These are phyloP conservation scores for Drosophila albomicans DNA, from an alignment of 1,140 invertebrate genomes.

Conservation along the genomic window DNA sequence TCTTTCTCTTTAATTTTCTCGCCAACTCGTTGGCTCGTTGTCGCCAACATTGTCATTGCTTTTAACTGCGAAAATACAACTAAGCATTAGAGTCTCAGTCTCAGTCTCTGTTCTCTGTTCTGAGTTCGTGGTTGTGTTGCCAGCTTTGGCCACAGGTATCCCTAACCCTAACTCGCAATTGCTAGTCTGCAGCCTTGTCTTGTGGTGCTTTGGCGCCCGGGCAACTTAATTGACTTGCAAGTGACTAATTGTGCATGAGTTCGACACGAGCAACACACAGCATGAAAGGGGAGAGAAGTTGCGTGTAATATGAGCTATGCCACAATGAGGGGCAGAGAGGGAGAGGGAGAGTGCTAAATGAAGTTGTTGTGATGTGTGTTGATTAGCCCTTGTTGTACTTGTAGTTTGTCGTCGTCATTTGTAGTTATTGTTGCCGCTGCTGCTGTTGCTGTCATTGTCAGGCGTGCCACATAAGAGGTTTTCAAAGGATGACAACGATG, in stretches of 20 bases:
- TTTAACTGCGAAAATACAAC: slow-evolving; percentile 72
- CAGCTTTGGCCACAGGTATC: slow-evolving; percentile 69
- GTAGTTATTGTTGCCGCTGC: slow-evolving; percentile 43
- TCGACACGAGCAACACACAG: slow-evolving; percentile 54
- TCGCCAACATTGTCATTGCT: slow-evolving; percentile 73
- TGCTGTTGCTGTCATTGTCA: slow-evolving; percentile 37
- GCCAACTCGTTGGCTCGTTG: slow-evolving; percentile 43
- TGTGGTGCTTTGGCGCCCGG: slow-evolving; percentile 62
- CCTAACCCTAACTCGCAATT: slow-evolving; percentile 18
- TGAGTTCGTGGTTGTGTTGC: slow-evolving; percentile 19
- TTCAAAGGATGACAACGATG: slow-evolving; percentile 70
- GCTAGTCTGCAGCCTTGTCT: slow-evolving; percentile 63
- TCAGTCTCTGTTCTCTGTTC: background rate
- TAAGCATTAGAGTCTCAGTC: slow-evolving; percentile 52
- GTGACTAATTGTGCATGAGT: slow-evolving; percentile 83
- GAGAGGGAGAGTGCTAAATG: slow-evolving; percentile 48
- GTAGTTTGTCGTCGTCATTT: slow-evolving; percentile 16
- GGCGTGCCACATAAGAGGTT: slow-evolving; percentile 69
- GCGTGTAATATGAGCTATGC: slow-evolving; percentile 77
- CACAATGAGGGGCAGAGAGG: slow-evolving; percentile 18
- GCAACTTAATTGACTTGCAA: slow-evolving; percentile 81
- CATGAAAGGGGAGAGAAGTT: slow-evolving; percentile 18
- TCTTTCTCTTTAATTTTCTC: slow-evolving; percentile 55
- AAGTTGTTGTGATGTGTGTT: slow-evolving; percentile 62
- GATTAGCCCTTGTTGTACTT: slow-evolving; percentile 28